Percentiles rank a stretch among this genome's conserved stretches.
Evolutionary conservation across 2,113 vertebrate genomes (phyloP).

Genomic region (Ailuropoda melanoleuca): DNA sequence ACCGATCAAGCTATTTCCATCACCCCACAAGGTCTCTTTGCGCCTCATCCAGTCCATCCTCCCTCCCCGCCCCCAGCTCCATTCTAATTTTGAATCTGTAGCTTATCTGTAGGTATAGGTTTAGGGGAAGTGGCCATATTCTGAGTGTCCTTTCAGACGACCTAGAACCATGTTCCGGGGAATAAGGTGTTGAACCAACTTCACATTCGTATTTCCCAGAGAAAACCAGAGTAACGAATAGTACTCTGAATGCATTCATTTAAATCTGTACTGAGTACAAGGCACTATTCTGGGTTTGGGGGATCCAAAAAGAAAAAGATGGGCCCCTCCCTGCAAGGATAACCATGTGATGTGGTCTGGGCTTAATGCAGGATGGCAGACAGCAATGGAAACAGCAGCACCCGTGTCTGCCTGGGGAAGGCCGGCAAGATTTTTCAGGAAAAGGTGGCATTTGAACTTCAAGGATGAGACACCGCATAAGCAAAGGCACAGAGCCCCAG

Average conservation of each 20-base stretch:
- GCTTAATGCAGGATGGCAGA: accelerated
- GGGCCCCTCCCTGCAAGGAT: neutral
- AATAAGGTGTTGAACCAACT: neutral
- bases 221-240: neutral
- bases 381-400: neutral
- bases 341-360: neutral
- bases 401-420: neutral
- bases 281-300: neutral
- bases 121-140: neutral
- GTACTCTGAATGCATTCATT: neutral
- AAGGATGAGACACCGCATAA: neutral
- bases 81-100: neutral
- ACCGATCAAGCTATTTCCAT: neutral
- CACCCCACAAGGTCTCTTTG: neutral
- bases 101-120: neutral
- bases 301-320: neutral
- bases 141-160: neutral
- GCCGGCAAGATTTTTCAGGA: neutral
- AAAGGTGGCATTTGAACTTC: neutral
- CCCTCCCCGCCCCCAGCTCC: neutral
- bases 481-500: neutral
- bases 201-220: neutral
- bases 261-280: accelerated
- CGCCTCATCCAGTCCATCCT: neutral
- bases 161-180: neutral